A percentile compares a stretch with the other conserved stretches of the same genome.
These are phyloP conservation scores for Mastomys coucha DNA, from an alignment of 2,113 vertebrate species.

Conservation along the genomic window DNA sequence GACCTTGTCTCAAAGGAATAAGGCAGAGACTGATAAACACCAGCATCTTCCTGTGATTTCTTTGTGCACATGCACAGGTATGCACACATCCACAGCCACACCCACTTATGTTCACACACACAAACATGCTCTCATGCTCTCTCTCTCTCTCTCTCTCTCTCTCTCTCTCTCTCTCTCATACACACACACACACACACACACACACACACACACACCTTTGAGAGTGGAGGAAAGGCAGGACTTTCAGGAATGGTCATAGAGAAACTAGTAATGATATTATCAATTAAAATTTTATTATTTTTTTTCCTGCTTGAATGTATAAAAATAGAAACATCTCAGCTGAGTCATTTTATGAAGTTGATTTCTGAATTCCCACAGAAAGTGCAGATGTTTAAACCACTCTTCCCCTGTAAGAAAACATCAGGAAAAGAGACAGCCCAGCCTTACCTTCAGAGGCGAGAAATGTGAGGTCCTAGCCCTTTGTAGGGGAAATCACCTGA, in stretches of 20 bases:
- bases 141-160: too few relatives aligned
- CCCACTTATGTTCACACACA: too few relatives aligned
- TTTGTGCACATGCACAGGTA: neutral
- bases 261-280: neutral
- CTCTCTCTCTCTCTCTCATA: too few relatives aligned
- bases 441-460: neutral
- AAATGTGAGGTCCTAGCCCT: neutral
- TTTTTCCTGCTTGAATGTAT: neutral
- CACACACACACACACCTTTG: neutral
- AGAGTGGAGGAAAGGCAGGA: neutral
- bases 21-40: too few relatives aligned
- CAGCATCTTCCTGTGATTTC: neutral
- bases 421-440: neutral
- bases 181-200: neutral
- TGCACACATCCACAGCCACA: neutral
- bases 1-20: neutral
- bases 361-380: constrained; percentile 27
- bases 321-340: neutral
- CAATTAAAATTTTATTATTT: neutral
- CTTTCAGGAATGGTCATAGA: neutral
- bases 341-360: neutral
- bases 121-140: too few relatives aligned
- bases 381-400: neutral
- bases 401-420: neutral
- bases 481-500: neutral